Conservation (phyloP, 2,888 invertebrate species). For the Lumbricus terrestris region DNA sequence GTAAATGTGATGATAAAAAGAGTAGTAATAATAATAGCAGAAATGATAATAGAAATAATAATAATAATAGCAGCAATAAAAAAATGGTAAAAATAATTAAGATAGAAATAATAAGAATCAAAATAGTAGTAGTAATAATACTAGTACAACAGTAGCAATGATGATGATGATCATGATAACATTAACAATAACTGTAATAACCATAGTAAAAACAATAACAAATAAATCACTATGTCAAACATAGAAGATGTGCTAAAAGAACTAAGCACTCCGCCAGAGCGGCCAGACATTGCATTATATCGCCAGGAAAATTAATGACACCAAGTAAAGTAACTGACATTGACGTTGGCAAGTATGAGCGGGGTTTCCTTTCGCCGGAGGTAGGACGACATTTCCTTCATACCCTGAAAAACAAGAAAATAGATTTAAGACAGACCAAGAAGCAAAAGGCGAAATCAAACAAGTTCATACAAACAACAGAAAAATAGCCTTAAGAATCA, state of each 20-base stretch:
- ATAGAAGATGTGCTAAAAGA: background rate
- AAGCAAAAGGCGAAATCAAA: background rate
- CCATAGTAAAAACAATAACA: background rate
- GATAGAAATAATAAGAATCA: too few relatives aligned
- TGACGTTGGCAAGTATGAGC: background rate
- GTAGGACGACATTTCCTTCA: background rate
- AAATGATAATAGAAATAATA: too few relatives aligned
- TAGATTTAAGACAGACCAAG: background rate
- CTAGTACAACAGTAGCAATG: too few relatives aligned
- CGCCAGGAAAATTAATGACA: too few relatives aligned
- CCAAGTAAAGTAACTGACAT: background rate
- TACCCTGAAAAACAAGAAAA: background rate
- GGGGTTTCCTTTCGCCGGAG: background rate
- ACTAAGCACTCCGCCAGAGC: background rate
- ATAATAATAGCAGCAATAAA: too few relatives aligned
- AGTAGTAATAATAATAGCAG: too few relatives aligned
- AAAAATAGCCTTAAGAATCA: too few relatives aligned
- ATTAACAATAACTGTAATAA: background rate
- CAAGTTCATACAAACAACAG: background rate
- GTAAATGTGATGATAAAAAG: too few relatives aligned
- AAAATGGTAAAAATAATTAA: too few relatives aligned
- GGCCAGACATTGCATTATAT: background rate
- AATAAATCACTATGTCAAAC: background rate
- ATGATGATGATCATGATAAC: too few relatives aligned
- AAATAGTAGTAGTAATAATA: too few relatives aligned